Conservation (phyloP, 2,888 invertebrate genomes). For the Perizoma affinitatum region DNA sequence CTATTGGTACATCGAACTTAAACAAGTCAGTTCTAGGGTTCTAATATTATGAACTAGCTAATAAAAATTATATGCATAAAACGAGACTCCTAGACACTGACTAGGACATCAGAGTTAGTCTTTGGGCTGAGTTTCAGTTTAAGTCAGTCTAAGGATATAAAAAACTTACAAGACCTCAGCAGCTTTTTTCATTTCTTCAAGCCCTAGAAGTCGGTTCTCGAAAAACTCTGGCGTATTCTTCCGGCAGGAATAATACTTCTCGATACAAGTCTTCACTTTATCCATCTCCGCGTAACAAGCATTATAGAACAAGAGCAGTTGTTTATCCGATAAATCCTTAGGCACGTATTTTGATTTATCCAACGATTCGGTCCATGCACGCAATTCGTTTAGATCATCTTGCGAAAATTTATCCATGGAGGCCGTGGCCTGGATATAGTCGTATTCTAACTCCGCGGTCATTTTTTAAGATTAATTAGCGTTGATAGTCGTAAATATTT, state of each 20-base stretch:
- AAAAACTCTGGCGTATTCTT: conserved; percentile 86
- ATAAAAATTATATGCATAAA: too few relatives aligned
- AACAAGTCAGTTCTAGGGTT: too few relatives aligned
- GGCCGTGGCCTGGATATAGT: conserved; percentile 69
- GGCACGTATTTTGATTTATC: conserved; percentile 80
- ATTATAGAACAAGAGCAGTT: conserved; percentile 86
- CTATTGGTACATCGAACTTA: too few relatives aligned
- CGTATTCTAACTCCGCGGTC: conserved; percentile 72
- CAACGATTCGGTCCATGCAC: conserved; percentile 74
- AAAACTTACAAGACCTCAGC: conserved; percentile 82
- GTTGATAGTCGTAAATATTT: conserved; percentile 54
- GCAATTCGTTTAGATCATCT: conserved; percentile 72
- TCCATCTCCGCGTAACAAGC: conserved; percentile 86
- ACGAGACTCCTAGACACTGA: too few relatives aligned
- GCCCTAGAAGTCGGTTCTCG: conserved; percentile 80
- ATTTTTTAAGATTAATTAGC: conserved; percentile 52
- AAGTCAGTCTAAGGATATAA: too few relatives aligned
- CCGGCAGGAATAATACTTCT: conserved; percentile 84
- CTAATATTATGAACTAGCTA: too few relatives aligned
- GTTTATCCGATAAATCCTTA: conserved; percentile 82
- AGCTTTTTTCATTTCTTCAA: conserved; percentile 73
- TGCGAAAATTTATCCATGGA: conserved; percentile 79
- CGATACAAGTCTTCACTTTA: conserved; percentile 85
- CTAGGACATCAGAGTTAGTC: too few relatives aligned
- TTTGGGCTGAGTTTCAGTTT: too few relatives aligned